These are phyloP conservation scores for Colletes collaris DNA, from an alignment of 2,888 invertebrate species.

Conservation along the genomic window DNA sequence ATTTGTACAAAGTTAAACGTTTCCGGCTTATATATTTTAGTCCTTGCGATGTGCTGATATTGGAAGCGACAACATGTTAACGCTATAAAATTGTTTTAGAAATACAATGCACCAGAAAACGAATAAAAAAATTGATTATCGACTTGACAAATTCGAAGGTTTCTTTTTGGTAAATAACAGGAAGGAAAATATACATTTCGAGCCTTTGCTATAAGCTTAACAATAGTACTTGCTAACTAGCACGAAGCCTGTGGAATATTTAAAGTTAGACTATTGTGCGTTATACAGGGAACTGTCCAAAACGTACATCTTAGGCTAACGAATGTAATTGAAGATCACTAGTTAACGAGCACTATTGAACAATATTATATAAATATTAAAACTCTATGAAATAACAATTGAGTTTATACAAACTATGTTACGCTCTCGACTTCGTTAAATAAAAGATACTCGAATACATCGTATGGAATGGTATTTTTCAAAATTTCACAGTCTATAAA, in stretches of 20 bases:
- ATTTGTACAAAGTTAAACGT: slow-evolving; percentile 18
- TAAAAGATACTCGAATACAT: slow-evolving; percentile 34
- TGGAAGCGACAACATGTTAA: slow-evolving; percentile 20
- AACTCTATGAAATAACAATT: slow-evolving; percentile 19
- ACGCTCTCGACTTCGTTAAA: slow-evolving; percentile 14
- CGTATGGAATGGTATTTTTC: slow-evolving; percentile 34
- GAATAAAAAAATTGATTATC: not conserved
- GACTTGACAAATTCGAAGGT: not conserved
- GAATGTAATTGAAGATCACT: slow-evolving; percentile 19
- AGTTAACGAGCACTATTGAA: slow-evolving; percentile 40
- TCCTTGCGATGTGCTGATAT: slow-evolving; percentile 26
- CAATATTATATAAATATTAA: slow-evolving; percentile 16
- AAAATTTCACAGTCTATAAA: slow-evolving; percentile 32
- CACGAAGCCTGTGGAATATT: slow-evolving; percentile 26
- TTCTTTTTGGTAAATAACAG: not conserved
- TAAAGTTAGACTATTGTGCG: slow-evolving; percentile 38
- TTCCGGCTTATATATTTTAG: slow-evolving; percentile 1
- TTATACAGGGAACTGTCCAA: slow-evolving; percentile 28
- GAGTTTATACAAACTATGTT: slow-evolving; percentile 18
- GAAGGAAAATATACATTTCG: not conserved
- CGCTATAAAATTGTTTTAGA: slow-evolving; percentile 22
- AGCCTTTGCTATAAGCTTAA: slow-evolving; percentile 10
- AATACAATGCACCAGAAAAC: not conserved
- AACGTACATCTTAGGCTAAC: slow-evolving; percentile 12
- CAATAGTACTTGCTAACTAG: slow-evolving; percentile 34